Percentiles rank a stretch among this genome's conserved stretches.
phyloP scores from a whole-genome alignment of 2,888 invertebrate species.

The Agrochola lota region DNA sequence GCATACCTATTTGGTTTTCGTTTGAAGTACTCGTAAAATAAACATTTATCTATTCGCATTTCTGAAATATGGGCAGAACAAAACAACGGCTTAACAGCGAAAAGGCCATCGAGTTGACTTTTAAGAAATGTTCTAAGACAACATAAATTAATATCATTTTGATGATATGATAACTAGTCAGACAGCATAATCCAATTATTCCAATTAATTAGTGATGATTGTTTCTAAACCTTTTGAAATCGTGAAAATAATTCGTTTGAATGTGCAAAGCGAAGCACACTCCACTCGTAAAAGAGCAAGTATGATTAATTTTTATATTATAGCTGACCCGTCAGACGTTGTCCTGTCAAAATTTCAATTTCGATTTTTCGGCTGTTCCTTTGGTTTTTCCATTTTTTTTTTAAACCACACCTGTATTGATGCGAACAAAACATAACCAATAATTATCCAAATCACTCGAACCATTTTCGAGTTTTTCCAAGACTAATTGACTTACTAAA shows the following conservation, averaged over 20 bases:
- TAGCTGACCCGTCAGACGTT: too few species aligned
- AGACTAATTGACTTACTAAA: too few species aligned
- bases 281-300: background rate
- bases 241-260: background rate
- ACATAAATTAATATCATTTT: background rate
- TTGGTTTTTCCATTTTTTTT: too few species aligned
- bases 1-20: conserved; percentile 40
- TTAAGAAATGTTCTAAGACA: background rate
- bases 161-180: background rate
- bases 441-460: too few species aligned
- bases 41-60: conserved; percentile 27
- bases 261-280: background rate
- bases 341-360: too few species aligned
- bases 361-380: too few species aligned
- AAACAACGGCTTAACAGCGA: background rate
- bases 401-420: too few species aligned
- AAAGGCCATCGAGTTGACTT: background rate
- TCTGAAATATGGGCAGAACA: background rate
- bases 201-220: too few species aligned
- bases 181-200: background rate
- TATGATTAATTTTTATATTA: too few species aligned
- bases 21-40: conserved; percentile 21
- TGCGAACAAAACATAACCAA: too few species aligned
- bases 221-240: background rate
- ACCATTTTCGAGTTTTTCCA: too few species aligned